Percentiles rank a stretch among this genome's conserved stretches.
Evolutionary conservation across 2,113 vertebrate genomes (phyloP).

Genomic region (Toxotes chatareus): DNA sequence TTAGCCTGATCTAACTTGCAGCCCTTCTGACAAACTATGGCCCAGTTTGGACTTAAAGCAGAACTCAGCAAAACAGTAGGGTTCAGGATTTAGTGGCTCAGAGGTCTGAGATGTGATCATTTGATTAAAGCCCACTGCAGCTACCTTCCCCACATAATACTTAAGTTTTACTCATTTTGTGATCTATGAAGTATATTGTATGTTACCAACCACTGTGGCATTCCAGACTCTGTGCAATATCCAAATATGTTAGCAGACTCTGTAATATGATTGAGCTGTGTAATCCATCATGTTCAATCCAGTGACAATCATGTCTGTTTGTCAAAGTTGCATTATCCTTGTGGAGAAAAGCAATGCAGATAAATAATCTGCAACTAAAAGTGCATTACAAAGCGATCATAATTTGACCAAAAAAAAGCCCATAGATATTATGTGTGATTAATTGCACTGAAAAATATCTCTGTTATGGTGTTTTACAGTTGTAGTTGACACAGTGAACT

Average conservation of each 20-base stretch:
- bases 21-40: slow-evolving; percentile 4
- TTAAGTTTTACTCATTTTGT: not conserved
- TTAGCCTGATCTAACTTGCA: slow-evolving; percentile 42
- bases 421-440: not conserved
- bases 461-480: not conserved
- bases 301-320: not conserved
- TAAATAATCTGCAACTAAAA: not conserved
- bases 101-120: not conserved
- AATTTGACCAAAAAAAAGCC: not conserved
- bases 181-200: not conserved
- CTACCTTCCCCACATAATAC: not conserved
- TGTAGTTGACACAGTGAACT: not conserved
- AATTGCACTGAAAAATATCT: not conserved
- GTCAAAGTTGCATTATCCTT: no score
- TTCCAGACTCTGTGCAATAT: not conserved
- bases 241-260: not conserved
- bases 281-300: no score
- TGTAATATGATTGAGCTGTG: no score
- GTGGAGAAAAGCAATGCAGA: not conserved
- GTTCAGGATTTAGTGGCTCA: slow-evolving; percentile 17
- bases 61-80: not conserved
- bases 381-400: not conserved
- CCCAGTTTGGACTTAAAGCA: not conserved
- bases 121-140: no score
- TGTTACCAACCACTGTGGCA: not conserved